These are phyloP conservation scores for Merops nubicus DNA, from an alignment of 2,113 vertebrate species.

Conservation along the genomic window DNA sequence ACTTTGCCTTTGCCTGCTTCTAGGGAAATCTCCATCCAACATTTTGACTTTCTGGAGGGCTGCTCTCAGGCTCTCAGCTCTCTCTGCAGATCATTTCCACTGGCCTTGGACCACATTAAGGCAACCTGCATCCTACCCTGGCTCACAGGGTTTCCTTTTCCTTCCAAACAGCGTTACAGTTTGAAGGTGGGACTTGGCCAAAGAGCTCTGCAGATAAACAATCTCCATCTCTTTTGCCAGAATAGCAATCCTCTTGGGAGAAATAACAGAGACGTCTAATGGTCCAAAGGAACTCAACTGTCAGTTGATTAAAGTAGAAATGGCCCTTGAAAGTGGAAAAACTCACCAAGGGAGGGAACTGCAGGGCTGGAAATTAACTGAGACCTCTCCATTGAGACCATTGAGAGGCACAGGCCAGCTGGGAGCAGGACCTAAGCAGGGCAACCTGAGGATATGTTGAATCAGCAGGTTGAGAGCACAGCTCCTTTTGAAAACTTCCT, in stretches of 20 bases:
- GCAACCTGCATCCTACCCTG: not conserved
- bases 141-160: slow-evolving; percentile 30
- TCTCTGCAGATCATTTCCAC: not conserved
- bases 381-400: not conserved
- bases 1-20: not conserved
- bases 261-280: not conserved
- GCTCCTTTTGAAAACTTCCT: not conserved
- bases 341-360: not conserved
- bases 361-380: not conserved
- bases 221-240: not conserved
- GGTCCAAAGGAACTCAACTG: not conserved
- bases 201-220: slow-evolving; percentile 31
- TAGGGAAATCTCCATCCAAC: not conserved
- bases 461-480: not conserved
- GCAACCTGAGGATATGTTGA: not conserved
- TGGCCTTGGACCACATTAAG: not conserved
- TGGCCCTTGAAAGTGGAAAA: not conserved
- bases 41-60: not conserved
- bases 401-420: not conserved
- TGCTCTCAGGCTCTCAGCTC: not conserved
- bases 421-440: not conserved
- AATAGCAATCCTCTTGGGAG: slow-evolving; percentile 9
- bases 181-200: not conserved
- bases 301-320: slow-evolving; percentile 20
- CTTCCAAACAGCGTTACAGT: slow-evolving; percentile 14